These are phyloP conservation scores for Cactoblastis cactorum DNA, from an alignment of 2,888 invertebrate species.

Conservation along the genomic window DNA sequence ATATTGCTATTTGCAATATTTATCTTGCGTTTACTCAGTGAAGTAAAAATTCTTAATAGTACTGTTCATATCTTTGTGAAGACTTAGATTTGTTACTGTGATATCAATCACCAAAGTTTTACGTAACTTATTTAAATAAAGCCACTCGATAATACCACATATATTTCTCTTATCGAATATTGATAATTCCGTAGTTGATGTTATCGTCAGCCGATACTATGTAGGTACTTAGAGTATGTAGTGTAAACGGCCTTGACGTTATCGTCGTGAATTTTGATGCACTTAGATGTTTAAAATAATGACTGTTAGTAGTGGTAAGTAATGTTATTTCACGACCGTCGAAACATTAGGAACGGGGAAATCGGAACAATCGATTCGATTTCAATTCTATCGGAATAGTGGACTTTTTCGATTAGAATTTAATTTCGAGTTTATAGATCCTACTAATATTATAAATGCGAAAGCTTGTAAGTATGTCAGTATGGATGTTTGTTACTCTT, in stretches of 20 bases:
- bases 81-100: background rate
- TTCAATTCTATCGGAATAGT: background rate
- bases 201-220: conserved; percentile 12
- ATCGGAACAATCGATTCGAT: conserved; percentile 11
- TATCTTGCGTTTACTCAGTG: background rate
- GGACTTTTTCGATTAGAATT: too few relatives aligned
- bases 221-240: conserved; percentile 27
- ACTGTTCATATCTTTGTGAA: background rate
- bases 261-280: conserved; percentile 56
- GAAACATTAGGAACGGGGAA: conserved; percentile 13
- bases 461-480: too few relatives aligned
- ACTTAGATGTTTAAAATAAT: conserved; percentile 52
- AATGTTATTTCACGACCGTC: conserved; percentile 16
- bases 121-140: conserved; percentile 3
- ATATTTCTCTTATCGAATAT: conserved; percentile 10
- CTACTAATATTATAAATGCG: too few relatives aligned
- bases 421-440: too few relatives aligned
- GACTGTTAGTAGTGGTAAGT: conserved; percentile 28
- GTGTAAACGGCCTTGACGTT: conserved; percentile 57
- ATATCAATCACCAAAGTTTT: background rate
- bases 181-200: conserved; percentile 11
- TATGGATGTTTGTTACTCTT: too few relatives aligned
- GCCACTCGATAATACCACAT: background rate
- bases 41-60: background rate
- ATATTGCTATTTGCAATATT: background rate